Evolutionary conservation across 64 coral and sea anemone genomes (phyloP).

Genomic region (Astreopora myriophthalma): DNA sequence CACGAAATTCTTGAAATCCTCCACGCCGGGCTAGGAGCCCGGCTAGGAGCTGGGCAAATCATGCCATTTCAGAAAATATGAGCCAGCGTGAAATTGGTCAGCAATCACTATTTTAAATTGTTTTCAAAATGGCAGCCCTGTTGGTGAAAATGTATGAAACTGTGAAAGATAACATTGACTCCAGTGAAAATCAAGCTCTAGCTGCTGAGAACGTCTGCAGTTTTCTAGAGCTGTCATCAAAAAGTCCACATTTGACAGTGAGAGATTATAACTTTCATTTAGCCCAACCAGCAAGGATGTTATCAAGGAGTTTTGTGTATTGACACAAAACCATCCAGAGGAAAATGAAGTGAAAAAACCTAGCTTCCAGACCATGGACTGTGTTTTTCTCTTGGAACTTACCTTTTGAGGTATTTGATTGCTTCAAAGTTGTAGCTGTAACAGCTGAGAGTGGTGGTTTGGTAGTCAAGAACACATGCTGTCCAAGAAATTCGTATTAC

Average conservation of each 20-base stretch:
- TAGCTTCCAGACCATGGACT: slow-evolving; percentile 57
- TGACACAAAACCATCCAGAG: slow-evolving; percentile 57
- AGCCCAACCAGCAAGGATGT: slow-evolving; percentile 50
- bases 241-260: slow-evolving; percentile 23
- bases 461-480: slow-evolving; percentile 57
- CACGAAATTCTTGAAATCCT: no score
- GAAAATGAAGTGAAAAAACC: slow-evolving; percentile 58
- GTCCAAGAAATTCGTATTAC: slow-evolving; percentile 49
- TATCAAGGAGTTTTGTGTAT: slow-evolving; percentile 14
- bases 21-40: neutral
- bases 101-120: neutral
- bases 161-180: slow-evolving; percentile 18
- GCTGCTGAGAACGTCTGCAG: neutral
- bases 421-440: slow-evolving; percentile 67
- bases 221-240: slow-evolving; percentile 30
- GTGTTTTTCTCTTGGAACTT: slow-evolving; percentile 43
- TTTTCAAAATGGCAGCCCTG: neutral
- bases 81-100: neutral
- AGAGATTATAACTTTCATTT: slow-evolving; percentile 64
- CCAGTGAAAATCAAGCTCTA: slow-evolving; percentile 18
- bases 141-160: slow-evolving; percentile 4
- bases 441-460: slow-evolving; percentile 30
- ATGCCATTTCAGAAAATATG: neutral
- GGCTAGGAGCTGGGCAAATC: neutral
- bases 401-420: slow-evolving; percentile 60